These are phyloP conservation scores for Labroides dimidiatus DNA, from an alignment of 2,797 vertebrate genomes.

Conservation along the genomic window DNA sequence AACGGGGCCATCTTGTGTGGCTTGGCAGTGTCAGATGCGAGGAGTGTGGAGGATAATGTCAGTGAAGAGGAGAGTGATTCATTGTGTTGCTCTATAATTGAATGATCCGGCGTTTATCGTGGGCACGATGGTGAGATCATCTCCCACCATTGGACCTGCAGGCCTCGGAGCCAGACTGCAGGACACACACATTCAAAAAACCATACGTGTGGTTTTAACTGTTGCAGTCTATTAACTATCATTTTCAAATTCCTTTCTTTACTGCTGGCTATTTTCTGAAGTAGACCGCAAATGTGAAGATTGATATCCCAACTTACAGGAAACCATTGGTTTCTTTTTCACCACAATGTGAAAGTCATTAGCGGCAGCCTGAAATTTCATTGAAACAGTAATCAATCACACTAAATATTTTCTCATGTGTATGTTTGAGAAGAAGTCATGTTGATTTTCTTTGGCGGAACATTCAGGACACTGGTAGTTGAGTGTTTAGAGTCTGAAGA, in stretches of 20 bases:
- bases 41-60: constrained; percentile 66
- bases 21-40: constrained; percentile 66
- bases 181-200: constrained; percentile 33
- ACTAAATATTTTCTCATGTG: neutral
- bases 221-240: neutral
- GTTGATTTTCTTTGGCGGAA: neutral
- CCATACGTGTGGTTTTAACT: neutral
- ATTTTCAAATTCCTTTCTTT: constrained; percentile 3
- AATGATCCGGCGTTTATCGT: constrained; percentile 71
- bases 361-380: constrained; percentile 6
- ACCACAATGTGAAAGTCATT: constrained; percentile 25
- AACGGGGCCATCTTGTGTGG: constrained; percentile 60
- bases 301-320: constrained; percentile 5
- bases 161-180: constrained; percentile 30
- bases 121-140: constrained; percentile 72
- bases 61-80: constrained; percentile 70
- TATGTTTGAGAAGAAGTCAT: neutral
- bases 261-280: constrained; percentile 8
- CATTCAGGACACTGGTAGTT: constrained; percentile 4
- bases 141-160: constrained; percentile 51
- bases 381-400: constrained; percentile 25
- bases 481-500: neutral
- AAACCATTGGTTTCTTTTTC: constrained; percentile 23
- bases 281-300: neutral
- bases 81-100: constrained; percentile 75